Evolutionary conservation across 1,140 invertebrate species (phyloP).

Genomic region (Hycleus phaleratus): DNA sequence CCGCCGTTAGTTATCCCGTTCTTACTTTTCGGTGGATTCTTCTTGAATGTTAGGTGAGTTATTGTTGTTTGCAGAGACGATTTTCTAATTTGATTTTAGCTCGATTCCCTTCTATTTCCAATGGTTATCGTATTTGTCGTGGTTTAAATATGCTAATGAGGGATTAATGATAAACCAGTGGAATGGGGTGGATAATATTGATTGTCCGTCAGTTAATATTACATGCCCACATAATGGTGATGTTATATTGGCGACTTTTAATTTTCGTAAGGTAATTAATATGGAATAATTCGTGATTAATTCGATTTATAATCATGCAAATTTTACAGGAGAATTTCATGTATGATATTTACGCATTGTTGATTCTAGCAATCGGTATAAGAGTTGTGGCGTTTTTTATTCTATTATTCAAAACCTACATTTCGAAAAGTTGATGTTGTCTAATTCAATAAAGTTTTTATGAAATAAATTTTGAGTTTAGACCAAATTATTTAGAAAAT

Average conservation of each 20-base stretch:
- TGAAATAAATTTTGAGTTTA: too few relatives aligned
- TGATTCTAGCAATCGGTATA: constrained; percentile 66
- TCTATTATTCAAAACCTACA: constrained; percentile 53
- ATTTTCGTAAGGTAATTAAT: constrained; percentile 61
- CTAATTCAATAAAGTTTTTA: too few relatives aligned
- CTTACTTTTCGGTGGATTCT: constrained; percentile 92
- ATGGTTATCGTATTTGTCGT: constrained; percentile 89
- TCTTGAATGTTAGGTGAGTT: constrained; percentile 79
- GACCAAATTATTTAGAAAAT: too few relatives aligned
- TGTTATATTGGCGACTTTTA: constrained; percentile 69
- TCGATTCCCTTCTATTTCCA: constrained; percentile 82
- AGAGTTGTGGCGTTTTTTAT: constrained; percentile 68
- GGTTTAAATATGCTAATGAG: constrained; percentile 93
- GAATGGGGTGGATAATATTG: constrained; percentile 63
- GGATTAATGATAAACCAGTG: constrained; percentile 92
- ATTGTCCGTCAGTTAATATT: constrained; percentile 56
- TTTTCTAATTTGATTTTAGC: constrained; percentile 39
- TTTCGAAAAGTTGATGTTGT: constrained; percentile 25
- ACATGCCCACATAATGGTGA: constrained; percentile 68
- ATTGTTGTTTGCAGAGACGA: not conserved
- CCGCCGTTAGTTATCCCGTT: constrained; percentile 89
- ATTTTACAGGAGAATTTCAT: constrained; percentile 41
- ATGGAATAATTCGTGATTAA: too few relatives aligned
- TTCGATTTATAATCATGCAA: too few relatives aligned
- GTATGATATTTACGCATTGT: constrained; percentile 62